These are phyloP conservation scores for Hippocampus mohnikei DNA, from an alignment of 2,113 vertebrate species.

Conservation along the genomic window DNA sequence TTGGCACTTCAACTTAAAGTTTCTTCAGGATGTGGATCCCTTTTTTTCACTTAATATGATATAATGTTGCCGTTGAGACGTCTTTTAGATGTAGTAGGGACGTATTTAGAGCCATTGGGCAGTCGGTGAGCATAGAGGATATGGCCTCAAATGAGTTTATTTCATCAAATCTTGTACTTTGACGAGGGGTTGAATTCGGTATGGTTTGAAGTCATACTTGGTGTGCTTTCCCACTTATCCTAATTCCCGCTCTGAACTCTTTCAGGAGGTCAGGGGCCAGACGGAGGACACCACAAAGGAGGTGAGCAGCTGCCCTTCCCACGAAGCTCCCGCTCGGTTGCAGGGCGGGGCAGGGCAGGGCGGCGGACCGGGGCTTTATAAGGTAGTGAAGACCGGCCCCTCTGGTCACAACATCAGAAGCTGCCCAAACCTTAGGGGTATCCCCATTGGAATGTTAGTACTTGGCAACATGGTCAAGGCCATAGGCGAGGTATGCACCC, in stretches of 20 bases:
- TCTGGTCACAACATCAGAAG: slow-evolving; percentile 99
- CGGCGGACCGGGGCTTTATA: slow-evolving; percentile 97
- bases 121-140: no score
- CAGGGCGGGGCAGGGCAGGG: slow-evolving; percentile 85
- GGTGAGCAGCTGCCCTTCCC: slow-evolving; percentile 86
- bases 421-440: slow-evolving; percentile 99
- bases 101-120: no score
- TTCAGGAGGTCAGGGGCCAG: slow-evolving; percentile 91
- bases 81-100: no score
- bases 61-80: no score
- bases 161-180: background rate
- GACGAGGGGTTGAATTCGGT: background rate
- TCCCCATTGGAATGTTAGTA: slow-evolving; percentile 99
- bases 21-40: no score
- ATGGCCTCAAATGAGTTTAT: no score
- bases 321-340: slow-evolving; percentile 87
- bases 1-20: no score
- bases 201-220: background rate
- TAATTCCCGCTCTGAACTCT: slow-evolving; percentile 74
- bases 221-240: slow-evolving; percentile 6
- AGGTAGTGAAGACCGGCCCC: slow-evolving; percentile 99
- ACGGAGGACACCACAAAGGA: slow-evolving; percentile 94
- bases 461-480: slow-evolving; percentile 99
- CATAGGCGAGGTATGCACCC: slow-evolving; percentile 99
- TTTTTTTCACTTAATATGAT: background rate